A percentile compares a stretch with the other conserved stretches of the same genome.
phyloP scores from a whole-genome alignment of 2,888 invertebrate genomes.

The Trachelus tabidus region DNA sequence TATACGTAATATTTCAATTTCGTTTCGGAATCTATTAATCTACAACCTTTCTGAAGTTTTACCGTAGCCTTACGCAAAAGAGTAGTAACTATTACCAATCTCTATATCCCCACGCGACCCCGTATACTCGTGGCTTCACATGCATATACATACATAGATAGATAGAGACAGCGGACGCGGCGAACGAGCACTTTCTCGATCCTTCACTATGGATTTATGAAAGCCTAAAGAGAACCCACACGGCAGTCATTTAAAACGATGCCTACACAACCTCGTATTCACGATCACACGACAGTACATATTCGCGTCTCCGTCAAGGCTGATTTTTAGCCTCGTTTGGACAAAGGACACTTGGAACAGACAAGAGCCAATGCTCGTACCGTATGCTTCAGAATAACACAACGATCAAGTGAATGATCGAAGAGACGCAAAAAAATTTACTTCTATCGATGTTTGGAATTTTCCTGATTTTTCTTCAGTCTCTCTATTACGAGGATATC shows the following conservation, averaged over 20 bases:
- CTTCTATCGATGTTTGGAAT: not conserved
- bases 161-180: not conserved
- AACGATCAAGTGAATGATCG: not conserved
- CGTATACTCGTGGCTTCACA: not conserved
- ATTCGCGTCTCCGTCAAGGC: not conserved
- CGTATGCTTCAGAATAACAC: not conserved
- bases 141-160: not conserved
- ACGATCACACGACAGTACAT: constrained; percentile 1
- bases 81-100: not conserved
- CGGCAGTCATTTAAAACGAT: not conserved
- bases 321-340: not conserved
- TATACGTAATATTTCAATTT: not conserved
- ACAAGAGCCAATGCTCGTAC: not conserved
- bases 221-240: not conserved
- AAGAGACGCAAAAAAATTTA: not conserved
- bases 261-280: not conserved
- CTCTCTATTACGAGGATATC: not conserved
- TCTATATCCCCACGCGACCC: not conserved
- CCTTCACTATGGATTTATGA: not conserved
- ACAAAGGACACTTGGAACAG: not conserved
- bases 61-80: not conserved
- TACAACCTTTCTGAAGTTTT: not conserved
- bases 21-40: not conserved
- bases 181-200: not conserved
- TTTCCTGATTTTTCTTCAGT: not conserved